Conservation (phyloP, 1,140 invertebrate genomes). For the Gryon sp. region DNA sequence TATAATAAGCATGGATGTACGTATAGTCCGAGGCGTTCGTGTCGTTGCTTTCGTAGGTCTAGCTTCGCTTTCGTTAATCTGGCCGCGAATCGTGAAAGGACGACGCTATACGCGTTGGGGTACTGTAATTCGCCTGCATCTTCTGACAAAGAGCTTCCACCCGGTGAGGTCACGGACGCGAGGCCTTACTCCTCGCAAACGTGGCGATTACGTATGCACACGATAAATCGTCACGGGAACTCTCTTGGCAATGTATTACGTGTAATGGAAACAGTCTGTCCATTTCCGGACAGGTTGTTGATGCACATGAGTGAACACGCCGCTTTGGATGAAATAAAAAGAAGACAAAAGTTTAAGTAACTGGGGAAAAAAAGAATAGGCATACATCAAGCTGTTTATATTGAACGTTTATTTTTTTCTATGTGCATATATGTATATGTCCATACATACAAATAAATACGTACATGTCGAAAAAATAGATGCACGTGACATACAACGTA, state of each 20-base stretch:
- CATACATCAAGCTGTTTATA: too few species aligned
- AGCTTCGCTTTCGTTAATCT: constrained; percentile 65
- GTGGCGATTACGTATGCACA: constrained; percentile 54
- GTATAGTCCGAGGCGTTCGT: constrained; percentile 11
- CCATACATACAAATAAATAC: too few species aligned
- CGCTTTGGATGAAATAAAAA: constrained; percentile 24
- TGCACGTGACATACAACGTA: constrained; percentile 14
- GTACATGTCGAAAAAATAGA: too few species aligned
- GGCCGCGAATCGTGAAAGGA: constrained; percentile 55
- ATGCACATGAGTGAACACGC: constrained; percentile 68
- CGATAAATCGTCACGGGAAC: constrained; percentile 53
- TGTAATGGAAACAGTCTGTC: constrained; percentile 55
- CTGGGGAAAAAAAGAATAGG: background rate
- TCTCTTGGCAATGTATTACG: constrained; percentile 55
- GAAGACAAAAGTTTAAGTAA: background rate
- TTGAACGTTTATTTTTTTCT: too few species aligned
- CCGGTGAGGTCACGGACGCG: constrained; percentile 62
- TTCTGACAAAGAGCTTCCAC: constrained; percentile 49
- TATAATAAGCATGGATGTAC: constrained; percentile 46
- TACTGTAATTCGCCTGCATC: constrained; percentile 39
- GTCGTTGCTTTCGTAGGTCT: constrained; percentile 56
- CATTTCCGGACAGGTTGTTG: constrained; percentile 68
- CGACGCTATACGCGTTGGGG: constrained; percentile 23
- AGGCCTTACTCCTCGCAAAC: constrained; percentile 42
- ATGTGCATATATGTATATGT: too few species aligned